Percentiles rank a stretch among this genome's conserved stretches.
Conservation (phyloP, 2,888 invertebrate species). For the Helicoverpa assulta region DNA sequence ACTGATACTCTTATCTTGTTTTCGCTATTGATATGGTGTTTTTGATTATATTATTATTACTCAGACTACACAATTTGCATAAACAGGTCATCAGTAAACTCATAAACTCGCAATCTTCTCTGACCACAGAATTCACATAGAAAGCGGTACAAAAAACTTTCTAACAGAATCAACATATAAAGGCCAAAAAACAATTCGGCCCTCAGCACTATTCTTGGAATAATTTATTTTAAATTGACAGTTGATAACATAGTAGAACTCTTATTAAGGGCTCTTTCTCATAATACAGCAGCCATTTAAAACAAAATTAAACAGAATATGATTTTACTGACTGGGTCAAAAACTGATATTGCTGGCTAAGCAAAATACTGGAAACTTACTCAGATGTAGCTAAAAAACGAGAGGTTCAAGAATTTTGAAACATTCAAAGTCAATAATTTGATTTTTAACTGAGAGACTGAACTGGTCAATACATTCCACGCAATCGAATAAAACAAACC, state of each 20-base stretch:
- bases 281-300: background rate
- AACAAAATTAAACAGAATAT: background rate
- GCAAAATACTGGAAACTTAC: background rate
- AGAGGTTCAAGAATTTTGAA: too few relatives aligned
- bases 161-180: constrained; percentile 14
- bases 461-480: background rate
- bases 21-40: too few relatives aligned
- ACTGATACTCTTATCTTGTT: too few relatives aligned
- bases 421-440: background rate
- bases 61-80: constrained; percentile 27
- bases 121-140: constrained; percentile 9
- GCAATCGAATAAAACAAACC: constrained; percentile 9
- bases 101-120: background rate
- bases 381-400: too few relatives aligned
- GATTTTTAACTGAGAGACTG: background rate
- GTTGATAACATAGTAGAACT: background rate
- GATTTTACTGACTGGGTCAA: too few relatives aligned
- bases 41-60: too few relatives aligned
- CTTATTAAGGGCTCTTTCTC: background rate
- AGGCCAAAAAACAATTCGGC: constrained; percentile 5
- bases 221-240: background rate
- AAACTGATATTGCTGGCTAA: background rate
- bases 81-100: constrained; percentile 11
- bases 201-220: constrained; percentile 9
- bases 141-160: constrained; percentile 22